Percentiles rank a stretch among this genome's conserved stretches.
Evolutionary conservation across 2,797 vertebrate genomes (phyloP).

Genomic region (Pipistrellus pygmaeus): DNA sequence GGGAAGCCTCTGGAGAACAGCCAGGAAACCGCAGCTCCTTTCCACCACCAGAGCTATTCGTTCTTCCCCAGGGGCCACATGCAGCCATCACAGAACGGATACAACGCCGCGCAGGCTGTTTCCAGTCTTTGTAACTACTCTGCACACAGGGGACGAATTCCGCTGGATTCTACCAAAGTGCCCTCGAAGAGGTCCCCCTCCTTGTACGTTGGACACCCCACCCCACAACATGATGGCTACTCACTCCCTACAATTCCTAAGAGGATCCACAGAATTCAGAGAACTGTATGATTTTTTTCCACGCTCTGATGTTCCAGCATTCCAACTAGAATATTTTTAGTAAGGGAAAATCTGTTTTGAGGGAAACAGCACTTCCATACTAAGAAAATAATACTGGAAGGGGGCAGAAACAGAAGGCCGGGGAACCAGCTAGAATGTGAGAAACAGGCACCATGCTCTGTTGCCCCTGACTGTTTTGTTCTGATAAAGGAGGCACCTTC

Average conservation of each 20-base stretch:
- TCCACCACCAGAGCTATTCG: not conserved
- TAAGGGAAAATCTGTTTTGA: constrained; percentile 4
- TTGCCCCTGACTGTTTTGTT: too few relatives aligned
- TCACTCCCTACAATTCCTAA: not conserved
- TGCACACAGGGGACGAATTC: not conserved
- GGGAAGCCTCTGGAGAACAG: not conserved
- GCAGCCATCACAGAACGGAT: rapidly evolving
- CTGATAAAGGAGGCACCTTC: too few relatives aligned
- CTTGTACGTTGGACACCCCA: not conserved
- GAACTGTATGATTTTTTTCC: not conserved
- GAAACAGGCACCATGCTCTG: too few relatives aligned
- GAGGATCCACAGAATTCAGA: not conserved
- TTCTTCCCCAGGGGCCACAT: not conserved
- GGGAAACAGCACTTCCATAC: not conserved
- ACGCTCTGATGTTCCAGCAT: not conserved
- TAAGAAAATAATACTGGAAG: constrained; percentile 14
- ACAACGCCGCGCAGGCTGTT: not conserved
- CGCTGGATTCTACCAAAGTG: not conserved
- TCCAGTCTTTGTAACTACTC: not conserved
- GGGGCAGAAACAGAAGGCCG: too few relatives aligned
- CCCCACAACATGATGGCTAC: not conserved
- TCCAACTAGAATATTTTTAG: constrained; percentile 42
- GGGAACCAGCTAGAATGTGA: too few relatives aligned
- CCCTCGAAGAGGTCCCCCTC: not conserved
- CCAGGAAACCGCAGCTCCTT: not conserved